Evolutionary conservation across 2,888 invertebrate species (phyloP).

Genomic region (Silvanus unidentatus): DNA sequence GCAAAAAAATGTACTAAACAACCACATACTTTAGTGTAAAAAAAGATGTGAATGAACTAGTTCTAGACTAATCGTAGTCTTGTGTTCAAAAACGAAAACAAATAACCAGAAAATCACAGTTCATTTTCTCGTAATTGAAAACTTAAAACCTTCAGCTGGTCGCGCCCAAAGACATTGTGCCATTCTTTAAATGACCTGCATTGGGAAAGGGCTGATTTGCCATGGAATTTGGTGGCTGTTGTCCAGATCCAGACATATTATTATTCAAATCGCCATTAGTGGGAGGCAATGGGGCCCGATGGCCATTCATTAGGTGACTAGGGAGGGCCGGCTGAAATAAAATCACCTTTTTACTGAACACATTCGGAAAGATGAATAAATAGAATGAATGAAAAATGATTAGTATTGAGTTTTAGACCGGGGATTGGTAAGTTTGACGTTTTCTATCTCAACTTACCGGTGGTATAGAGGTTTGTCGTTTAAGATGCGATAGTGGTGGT

Average conservation of each 20-base stretch:
- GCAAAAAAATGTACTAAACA: too few relatives aligned
- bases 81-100: conserved; percentile 11
- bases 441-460: conserved; percentile 49
- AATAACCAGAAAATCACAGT: conserved; percentile 18
- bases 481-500: conserved; percentile 72
- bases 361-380: too few relatives aligned
- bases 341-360: conserved; percentile 5
- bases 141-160: conserved; percentile 54
- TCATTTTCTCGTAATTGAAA: conserved; percentile 5
- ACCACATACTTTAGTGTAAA: too few relatives aligned
- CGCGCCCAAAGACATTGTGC: conserved; percentile 53
- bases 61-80: background rate
- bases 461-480: conserved; percentile 62
- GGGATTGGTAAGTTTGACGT: too few relatives aligned
- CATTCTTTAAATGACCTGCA: conserved; percentile 46
- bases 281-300: conserved; percentile 39
- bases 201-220: conserved; percentile 51
- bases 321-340: conserved; percentile 39
- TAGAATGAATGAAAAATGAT: too few relatives aligned
- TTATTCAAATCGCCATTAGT: conserved; percentile 61
- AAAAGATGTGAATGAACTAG: too few relatives aligned
- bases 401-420: too few relatives aligned
- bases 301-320: conserved; percentile 52
- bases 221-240: conserved; percentile 38
- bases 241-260: conserved; percentile 57